Evolutionary conservation across 2,113 vertebrate genomes (phyloP).

Genomic region (Scophthalmus maximus): DNA sequence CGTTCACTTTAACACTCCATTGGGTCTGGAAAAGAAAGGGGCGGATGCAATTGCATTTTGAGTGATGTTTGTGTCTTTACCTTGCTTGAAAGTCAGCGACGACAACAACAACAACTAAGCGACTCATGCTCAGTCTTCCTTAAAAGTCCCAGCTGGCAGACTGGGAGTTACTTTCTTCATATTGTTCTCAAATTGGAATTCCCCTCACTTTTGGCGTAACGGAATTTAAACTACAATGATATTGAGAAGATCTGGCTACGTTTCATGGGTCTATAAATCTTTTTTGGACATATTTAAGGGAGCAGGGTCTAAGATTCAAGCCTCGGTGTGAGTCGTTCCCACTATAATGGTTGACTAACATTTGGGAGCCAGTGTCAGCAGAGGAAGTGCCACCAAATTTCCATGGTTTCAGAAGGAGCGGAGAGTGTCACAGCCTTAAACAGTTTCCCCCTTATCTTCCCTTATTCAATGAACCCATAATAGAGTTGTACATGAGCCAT

Average conservation of each 20-base stretch:
- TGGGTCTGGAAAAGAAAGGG: slow-evolving; percentile 76
- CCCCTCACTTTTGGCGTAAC: background rate
- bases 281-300: background rate
- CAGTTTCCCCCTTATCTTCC: background rate
- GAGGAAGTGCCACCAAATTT: too few relatives aligned
- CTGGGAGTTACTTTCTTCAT: slow-evolving; percentile 28
- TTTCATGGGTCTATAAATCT: background rate
- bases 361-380: too few relatives aligned
- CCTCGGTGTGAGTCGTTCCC: background rate
- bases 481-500: background rate
- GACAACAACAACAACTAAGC: slow-evolving; percentile 76
- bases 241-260: background rate
- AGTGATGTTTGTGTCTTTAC: slow-evolving; percentile 89
- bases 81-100: slow-evolving; percentile 84
- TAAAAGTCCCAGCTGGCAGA: slow-evolving; percentile 56
- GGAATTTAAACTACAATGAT: background rate
- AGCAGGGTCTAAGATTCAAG: background rate
- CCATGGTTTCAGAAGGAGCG: too few relatives aligned
- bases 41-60: slow-evolving; percentile 86
- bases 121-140: slow-evolving; percentile 49
- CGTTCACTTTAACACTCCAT: slow-evolving; percentile 86
- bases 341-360: background rate
- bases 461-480: background rate
- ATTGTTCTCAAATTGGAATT: background rate
- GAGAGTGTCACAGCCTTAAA: too few relatives aligned